A percentile compares a stretch with the other conserved stretches of the same genome.
Conservation (phyloP, 2,888 invertebrate genomes). For the Mesorhabditis spiculigera region DNA sequence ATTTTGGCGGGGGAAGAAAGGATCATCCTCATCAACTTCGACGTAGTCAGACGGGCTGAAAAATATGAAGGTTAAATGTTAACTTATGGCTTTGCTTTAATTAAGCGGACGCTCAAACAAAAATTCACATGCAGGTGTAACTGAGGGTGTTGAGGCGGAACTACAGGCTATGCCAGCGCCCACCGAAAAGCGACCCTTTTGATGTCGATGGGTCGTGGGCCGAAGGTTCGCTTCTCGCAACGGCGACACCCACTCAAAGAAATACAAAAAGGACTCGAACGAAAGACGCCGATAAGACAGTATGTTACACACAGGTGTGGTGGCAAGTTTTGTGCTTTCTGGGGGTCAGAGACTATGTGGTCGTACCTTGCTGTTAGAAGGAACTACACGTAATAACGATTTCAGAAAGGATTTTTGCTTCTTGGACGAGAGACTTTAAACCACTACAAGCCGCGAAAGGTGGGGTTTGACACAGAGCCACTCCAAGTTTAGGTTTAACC, state of each 20-base stretch:
- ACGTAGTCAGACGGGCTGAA: slow-evolving; percentile 52
- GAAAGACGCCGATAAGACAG: neutral
- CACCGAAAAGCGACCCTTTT: slow-evolving; percentile 5
- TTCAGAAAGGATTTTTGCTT: too few species aligned
- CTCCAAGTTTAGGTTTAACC: too few species aligned
- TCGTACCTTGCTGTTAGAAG: too few species aligned
- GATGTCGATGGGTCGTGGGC: slow-evolving; percentile 2
- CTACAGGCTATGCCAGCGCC: neutral
- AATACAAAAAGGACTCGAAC: neutral
- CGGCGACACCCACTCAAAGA: slow-evolving; percentile 2
- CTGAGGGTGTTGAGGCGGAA: neutral
- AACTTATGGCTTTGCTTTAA: neutral
- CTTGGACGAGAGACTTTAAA: too few species aligned
- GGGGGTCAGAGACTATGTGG: too few species aligned
- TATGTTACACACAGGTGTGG: neutral
- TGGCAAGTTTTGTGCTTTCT: too few species aligned
- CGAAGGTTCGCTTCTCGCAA: slow-evolving; percentile 1
- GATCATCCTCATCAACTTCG: slow-evolving; percentile 56
- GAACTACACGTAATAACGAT: too few species aligned
- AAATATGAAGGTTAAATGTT: slow-evolving; percentile 7
- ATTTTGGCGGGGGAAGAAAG: slow-evolving; percentile 50
- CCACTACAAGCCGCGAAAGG: too few species aligned
- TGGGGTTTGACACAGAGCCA: too few species aligned
- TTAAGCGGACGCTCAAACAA: neutral
- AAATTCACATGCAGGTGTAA: neutral